Percentiles rank a stretch among this genome's conserved stretches.
Evolutionary conservation across 2,888 invertebrate species (phyloP).

Genomic region (Cactoblastis cactorum): DNA sequence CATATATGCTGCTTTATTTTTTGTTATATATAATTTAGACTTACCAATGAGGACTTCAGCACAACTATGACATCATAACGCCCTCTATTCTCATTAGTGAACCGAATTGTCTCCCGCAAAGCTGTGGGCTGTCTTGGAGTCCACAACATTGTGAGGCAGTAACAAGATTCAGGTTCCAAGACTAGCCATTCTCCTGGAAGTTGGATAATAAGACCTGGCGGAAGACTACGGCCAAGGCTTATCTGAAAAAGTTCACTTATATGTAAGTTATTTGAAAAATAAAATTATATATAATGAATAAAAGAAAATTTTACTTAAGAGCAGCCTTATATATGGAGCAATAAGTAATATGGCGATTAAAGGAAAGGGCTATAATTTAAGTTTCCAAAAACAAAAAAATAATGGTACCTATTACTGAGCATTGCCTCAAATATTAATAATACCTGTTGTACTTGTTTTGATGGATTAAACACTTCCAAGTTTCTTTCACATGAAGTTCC

Average conservation of each 20-base stretch:
- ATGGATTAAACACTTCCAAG: slow-evolving; percentile 80
- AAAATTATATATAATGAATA: too few relatives aligned
- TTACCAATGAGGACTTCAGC: slow-evolving; percentile 78
- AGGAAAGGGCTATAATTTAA: too few relatives aligned
- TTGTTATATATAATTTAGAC: slow-evolving; percentile 14
- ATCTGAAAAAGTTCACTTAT: too few relatives aligned
- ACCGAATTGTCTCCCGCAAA: slow-evolving; percentile 81
- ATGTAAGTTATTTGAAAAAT: too few relatives aligned
- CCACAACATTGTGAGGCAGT: slow-evolving; percentile 81
- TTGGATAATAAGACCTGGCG: slow-evolving; percentile 77
- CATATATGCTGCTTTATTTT: too few relatives aligned
- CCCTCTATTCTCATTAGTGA: slow-evolving; percentile 81
- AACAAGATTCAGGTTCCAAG: slow-evolving; percentile 76
- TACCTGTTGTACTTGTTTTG: slow-evolving; percentile 61
- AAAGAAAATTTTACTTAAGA: too few relatives aligned
- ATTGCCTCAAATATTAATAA: too few relatives aligned
- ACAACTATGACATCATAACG: slow-evolving; percentile 83
- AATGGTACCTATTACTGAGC: background rate
- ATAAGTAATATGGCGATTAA: too few relatives aligned
- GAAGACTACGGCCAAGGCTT: slow-evolving; percentile 60
- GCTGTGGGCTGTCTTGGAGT: slow-evolving; percentile 78
- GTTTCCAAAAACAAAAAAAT: slow-evolving; percentile 21
- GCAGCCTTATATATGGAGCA: too few relatives aligned
- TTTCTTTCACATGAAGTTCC: slow-evolving; percentile 74
- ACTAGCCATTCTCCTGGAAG: slow-evolving; percentile 77